Percentiles rank a stretch among this genome's conserved stretches.
These are phyloP conservation scores for Dicycla oo DNA, from an alignment of 2,888 invertebrate species.

Conservation along the genomic window DNA sequence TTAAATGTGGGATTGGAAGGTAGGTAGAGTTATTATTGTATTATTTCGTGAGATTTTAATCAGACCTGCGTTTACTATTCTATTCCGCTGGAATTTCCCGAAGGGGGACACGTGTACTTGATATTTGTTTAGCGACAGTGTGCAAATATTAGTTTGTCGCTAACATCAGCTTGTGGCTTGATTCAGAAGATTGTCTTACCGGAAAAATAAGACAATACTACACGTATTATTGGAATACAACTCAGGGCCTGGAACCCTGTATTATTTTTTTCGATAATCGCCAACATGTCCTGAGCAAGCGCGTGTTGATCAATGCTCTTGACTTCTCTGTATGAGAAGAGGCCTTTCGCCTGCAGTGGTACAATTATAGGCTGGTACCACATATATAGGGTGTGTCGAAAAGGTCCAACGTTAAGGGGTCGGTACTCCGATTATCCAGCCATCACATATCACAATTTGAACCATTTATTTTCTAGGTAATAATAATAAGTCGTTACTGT, in stretches of 20 bases:
- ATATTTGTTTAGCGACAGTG: conserved; percentile 14
- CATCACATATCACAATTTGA: too few relatives aligned
- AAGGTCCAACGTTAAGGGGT: too few relatives aligned
- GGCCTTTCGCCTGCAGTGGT: too few relatives aligned
- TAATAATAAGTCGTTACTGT: too few relatives aligned
- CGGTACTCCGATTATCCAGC: too few relatives aligned
- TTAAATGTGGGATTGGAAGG: neutral
- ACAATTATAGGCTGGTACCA: too few relatives aligned
- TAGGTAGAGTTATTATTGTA: neutral
- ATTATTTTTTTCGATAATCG: neutral
- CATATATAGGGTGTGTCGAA: too few relatives aligned
- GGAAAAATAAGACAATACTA: neutral
- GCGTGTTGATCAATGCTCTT: too few relatives aligned
- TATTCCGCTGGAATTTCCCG: conserved; percentile 15
- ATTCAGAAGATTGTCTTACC: neutral
- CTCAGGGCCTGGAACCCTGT: neutral
- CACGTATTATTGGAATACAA: neutral
- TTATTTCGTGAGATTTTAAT: conserved; percentile 9
- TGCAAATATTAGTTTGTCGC: conserved; percentile 4
- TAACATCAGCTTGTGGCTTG: neutral
- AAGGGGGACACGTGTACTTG: neutral
- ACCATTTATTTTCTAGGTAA: too few relatives aligned
- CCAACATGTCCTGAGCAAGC: too few relatives aligned
- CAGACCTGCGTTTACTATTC: neutral
- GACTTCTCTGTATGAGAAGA: too few relatives aligned